Evolutionary conservation across 2,888 invertebrate species (phyloP).

Genomic region (Gymnosoma rotundatum): DNA sequence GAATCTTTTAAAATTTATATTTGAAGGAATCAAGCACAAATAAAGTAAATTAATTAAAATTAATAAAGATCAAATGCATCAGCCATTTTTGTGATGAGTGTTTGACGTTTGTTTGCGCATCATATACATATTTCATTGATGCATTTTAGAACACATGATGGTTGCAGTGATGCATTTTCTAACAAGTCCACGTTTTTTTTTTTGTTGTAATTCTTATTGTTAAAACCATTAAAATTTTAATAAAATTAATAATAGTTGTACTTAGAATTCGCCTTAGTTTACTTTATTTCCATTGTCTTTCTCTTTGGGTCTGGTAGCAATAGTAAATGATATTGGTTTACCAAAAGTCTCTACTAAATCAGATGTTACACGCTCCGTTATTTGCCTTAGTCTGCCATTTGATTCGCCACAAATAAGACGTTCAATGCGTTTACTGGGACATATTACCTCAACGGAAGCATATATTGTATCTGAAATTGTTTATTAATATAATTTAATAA

Average conservation of each 20-base stretch:
- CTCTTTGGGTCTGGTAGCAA: constrained; percentile 74
- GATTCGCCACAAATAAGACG: constrained; percentile 87
- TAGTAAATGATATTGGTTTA: constrained; percentile 83
- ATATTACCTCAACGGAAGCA: constrained; percentile 85
- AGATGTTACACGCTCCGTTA: constrained; percentile 86
- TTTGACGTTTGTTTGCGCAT: no score
- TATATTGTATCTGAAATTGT: constrained; percentile 82
- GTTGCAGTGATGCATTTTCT: no score
- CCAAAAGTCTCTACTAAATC: constrained; percentile 87
- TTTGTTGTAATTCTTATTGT: no score
- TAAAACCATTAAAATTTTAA: no score
- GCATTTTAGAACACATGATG: no score
- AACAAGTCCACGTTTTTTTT: no score
- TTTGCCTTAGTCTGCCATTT: constrained; percentile 87
- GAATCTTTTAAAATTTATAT: no score
- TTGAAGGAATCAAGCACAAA: no score
- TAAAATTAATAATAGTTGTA: neutral
- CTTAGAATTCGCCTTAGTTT: neutral
- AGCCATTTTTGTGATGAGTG: no score
- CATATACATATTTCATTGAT: no score
- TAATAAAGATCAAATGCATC: no score
- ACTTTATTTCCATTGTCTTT: constrained; percentile 15
- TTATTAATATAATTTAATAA: neutral
- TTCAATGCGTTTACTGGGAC: constrained; percentile 85
- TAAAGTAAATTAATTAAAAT: no score